Conservation (phyloP, 2,888 invertebrate genomes). For the Rhimphoctona megacephalus region DNA sequence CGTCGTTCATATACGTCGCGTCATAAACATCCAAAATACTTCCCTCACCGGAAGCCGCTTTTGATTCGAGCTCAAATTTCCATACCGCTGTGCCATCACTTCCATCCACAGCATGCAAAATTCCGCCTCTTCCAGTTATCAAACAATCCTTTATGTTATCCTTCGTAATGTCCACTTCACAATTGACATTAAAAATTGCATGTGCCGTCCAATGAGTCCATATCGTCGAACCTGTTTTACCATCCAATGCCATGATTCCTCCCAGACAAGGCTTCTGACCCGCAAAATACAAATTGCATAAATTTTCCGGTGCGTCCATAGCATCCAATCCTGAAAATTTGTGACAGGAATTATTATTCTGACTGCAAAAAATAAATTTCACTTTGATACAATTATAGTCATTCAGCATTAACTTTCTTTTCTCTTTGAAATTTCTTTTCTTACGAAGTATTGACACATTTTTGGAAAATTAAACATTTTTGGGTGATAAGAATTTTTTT, state of each 20-base stretch:
- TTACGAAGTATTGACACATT: neutral
- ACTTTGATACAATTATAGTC: neutral
- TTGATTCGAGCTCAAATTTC: conserved; percentile 85
- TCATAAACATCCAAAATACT: conserved; percentile 88
- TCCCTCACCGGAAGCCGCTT: conserved; percentile 65
- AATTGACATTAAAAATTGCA: conserved; percentile 91
- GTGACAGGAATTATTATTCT: conserved; percentile 13
- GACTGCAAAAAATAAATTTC: neutral
- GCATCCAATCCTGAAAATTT: conserved; percentile 78
- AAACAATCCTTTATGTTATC: conserved; percentile 91
- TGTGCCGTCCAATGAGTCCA: conserved; percentile 92
- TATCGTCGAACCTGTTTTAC: conserved; percentile 89
- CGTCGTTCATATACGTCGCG: conserved; percentile 89
- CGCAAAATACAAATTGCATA: conserved; percentile 89
- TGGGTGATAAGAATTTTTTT: neutral
- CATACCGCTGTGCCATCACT: conserved; percentile 89
- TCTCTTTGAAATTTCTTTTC: neutral
- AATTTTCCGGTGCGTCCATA: conserved; percentile 85
- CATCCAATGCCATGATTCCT: conserved; percentile 91
- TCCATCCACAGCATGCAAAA: conserved; percentile 89
- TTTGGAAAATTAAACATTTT: neutral
- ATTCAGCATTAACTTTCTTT: neutral
- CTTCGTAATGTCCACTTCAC: conserved; percentile 89
- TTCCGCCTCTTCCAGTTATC: conserved; percentile 90
- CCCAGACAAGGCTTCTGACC: conserved; percentile 90